phyloP scores from a whole-genome alignment of 2,113 vertebrate genomes.

The Vidua chalybeata region DNA sequence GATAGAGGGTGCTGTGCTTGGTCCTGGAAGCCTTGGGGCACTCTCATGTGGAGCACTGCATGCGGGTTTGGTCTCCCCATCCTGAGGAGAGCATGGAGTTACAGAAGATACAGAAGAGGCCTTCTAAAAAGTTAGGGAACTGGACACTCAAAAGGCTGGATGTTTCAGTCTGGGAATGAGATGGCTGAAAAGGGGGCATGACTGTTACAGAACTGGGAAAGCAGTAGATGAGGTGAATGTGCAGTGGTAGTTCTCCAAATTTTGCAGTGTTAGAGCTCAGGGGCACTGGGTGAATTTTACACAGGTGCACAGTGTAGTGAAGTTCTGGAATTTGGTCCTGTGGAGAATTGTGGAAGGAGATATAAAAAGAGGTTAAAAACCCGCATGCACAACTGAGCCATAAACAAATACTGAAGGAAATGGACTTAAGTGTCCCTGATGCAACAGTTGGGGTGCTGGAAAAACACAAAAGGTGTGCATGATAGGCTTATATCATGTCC shows the following conservation, averaged over 20 bases:
- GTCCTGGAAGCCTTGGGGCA: background rate
- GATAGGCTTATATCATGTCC: rapidly evolving
- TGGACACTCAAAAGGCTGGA: background rate
- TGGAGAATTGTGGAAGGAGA: background rate
- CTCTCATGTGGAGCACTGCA: background rate
- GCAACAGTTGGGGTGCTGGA: background rate
- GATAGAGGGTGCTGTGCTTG: background rate
- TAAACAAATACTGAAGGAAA: background rate
- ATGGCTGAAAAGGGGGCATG: background rate
- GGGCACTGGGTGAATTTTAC: background rate
- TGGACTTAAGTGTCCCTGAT: background rate
- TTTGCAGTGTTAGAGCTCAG: background rate
- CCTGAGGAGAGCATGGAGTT: background rate
- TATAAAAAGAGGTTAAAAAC: background rate
- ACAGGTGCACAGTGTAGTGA: background rate
- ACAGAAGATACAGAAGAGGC: background rate
- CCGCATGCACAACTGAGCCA: background rate
- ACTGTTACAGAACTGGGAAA: background rate
- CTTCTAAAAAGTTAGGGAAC: background rate
- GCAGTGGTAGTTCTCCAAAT: background rate
- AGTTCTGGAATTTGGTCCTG: background rate
- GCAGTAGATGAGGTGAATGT: background rate
- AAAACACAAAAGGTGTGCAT: background rate
- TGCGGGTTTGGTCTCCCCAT: background rate
- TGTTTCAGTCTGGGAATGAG: background rate